A percentile compares a stretch with the other conserved stretches of the same genome.
phyloP scores from a whole-genome alignment of 2,797 vertebrate species.

The Threskiornis aethiopicus region DNA sequence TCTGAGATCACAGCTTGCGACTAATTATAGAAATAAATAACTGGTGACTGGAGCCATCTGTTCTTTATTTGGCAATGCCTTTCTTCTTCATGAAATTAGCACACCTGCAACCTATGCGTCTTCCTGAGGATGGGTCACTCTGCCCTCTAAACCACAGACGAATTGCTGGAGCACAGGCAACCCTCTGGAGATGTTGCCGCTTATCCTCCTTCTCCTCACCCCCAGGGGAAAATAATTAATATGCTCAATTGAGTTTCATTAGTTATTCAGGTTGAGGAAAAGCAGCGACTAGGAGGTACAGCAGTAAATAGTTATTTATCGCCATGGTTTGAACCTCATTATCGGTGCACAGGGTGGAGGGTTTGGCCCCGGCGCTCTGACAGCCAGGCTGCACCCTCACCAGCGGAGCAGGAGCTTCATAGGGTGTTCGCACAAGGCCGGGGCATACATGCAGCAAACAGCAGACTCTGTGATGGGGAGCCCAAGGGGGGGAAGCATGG shows the following conservation, averaged over 20 bases:
- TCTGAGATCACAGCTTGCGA: constrained; percentile 66
- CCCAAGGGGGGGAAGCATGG: background rate
- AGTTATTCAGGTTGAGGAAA: background rate
- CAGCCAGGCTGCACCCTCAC: background rate
- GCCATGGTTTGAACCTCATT: background rate
- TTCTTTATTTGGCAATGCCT: constrained; percentile 67
- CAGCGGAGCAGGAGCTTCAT: background rate
- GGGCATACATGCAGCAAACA: rapidly evolving
- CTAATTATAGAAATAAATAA: constrained; percentile 82
- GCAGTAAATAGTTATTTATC: background rate
- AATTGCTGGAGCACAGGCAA: background rate
- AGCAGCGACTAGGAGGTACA: background rate
- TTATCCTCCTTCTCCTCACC: background rate
- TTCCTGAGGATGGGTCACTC: constrained; percentile 23
- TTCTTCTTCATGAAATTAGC: constrained; percentile 56
- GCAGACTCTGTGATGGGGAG: too few species aligned
- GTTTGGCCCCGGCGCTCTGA: background rate
- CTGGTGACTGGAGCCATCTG: constrained; percentile 78
- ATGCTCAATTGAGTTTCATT: background rate
- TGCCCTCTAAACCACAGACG: constrained; percentile 10
- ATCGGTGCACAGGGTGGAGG: background rate
- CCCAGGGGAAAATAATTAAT: constrained; percentile 33
- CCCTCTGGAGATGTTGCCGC: background rate
- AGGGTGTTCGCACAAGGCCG: rapidly evolving
- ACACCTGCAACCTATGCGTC: constrained; percentile 52